Evolutionary conservation across 2,888 invertebrate species (phyloP), one percentile per base, ranked within the genome.

Genomic region (Selenia dentaria): DNA sequence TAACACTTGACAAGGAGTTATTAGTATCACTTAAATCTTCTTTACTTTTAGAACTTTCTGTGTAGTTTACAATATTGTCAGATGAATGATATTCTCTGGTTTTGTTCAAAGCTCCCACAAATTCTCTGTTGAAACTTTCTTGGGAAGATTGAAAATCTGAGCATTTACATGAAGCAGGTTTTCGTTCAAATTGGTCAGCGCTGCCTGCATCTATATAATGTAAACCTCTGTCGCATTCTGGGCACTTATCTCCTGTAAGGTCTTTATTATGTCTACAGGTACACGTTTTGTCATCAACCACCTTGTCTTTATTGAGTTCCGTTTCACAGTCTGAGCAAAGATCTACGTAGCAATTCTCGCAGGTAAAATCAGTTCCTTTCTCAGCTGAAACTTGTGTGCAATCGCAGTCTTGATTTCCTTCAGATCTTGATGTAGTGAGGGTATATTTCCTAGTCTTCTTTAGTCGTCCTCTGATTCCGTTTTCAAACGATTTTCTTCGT

Each of bases 401-500:
- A 32, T 88, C 86, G 46, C 89, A 89, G 3, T 87, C 83, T 22
- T 79, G 74, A 6, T 54, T 70, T 11, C 41, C 33, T 6, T 78
- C 79, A 9, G 63, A 57, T 57, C 79, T 79, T 0, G 75, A 72
- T 34, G 59, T 76, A 1, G 77, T 75, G 1, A 74, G 57, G 3
- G 82, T 80, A 38, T 80, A 79, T 63, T 87, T 87, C 44, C 85
- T 93, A 40, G 92, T 88, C 69, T 93, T 94, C 64, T 93, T 92
- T 5, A 94, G 78, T 56, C 94, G 88, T 6, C 92, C 92, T 62
- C 93, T 79, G 28, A 92, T 76, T 31, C 93, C 92, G 36, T 92
- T 92, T 70, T 94, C 94, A 38, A 87, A 90, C 1, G 93, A 92
- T 69, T 93, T 93, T 57, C 94, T 80, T 64, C 94, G 91, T 36